Base-by-base conservation (phyloP, 2,797 vertebrate genomes). In the Mormyrops attenuatus region DNA sequence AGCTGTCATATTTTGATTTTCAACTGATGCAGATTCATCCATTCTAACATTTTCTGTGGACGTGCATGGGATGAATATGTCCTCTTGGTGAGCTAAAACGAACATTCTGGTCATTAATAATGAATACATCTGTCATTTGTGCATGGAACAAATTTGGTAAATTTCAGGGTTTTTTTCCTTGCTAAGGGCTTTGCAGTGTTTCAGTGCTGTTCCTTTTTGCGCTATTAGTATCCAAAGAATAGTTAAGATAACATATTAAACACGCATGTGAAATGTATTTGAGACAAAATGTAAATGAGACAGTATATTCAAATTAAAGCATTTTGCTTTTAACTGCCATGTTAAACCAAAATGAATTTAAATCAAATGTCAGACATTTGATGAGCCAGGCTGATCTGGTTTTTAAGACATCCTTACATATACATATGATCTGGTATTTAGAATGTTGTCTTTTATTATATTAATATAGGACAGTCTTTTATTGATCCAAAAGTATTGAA, bases 201-300 rank as follows among this genome's bases (percentile, higher is more conserved):
- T 92, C 92, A 86, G 91, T 91, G 93, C 92, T 94, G 93, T 92
- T 95, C 91, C 91, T 80, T 47, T 91, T 69, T 82, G 26, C 20
- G 22, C 15, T 69, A 41, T 13, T 86, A 44, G 34, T 63, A 22
- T 60, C 20, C 20, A 85, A 47, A 15, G 73, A 41, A n/a, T 22
- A 82, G 4, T 1, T 69, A 17, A 5, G 53, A 38, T 22, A 69
- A 77, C 20, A 20, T 52, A 17, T 57, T 30, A 53, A 0, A 17
- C 17, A 55, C 1, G 13, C 85, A 87, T 53, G 26, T 82, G 41
- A 63, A 87, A 55, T 13, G 34, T 88, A 17, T 69, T 49, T 8
- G 11, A 73, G 15, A 49, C 47, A 8, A 17, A 63, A 50, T 88
- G 44, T 52, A 22, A 44, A 69, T 50, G 88, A 22, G 9, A 85